Percentiles rank a stretch among this genome's conserved stretches.
Conservation (phyloP, 2,888 invertebrate genomes). For the Aphrophora alni region DNA sequence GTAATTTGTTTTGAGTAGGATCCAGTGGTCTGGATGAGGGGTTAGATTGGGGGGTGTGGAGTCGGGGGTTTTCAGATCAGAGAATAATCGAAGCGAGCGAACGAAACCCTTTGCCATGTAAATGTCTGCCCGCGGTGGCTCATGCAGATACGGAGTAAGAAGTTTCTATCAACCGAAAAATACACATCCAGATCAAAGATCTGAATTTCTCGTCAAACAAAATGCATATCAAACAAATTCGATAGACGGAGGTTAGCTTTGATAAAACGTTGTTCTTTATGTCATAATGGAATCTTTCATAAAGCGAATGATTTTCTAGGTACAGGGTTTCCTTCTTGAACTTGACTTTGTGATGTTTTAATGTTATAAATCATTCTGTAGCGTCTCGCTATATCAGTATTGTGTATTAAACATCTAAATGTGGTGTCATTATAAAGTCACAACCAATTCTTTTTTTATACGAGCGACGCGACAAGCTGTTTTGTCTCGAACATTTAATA, state of each 20-base stretch:
- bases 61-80: neutral
- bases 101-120: slow-evolving; percentile 7
- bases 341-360: no score
- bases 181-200: neutral
- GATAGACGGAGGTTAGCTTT: neutral
- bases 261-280: neutral
- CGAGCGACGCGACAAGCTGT: no score
- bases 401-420: no score
- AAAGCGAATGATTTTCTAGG: no score
- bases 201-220: neutral
- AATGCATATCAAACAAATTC: neutral
- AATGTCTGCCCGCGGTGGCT: neutral
- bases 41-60: neutral
- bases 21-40: neutral
- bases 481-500: no score
- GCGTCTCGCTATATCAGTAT: no score
- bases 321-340: no score
- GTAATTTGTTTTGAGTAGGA: neutral
- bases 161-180: slow-evolving; percentile 6
- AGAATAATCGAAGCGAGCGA: neutral
- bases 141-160: slow-evolving; percentile 1
- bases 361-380: no score
- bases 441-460: no score
- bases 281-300: no score
- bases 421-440: no score